Base-by-base conservation (phyloP, 2,797 vertebrate genomes). In the Argentina silus region DNA sequence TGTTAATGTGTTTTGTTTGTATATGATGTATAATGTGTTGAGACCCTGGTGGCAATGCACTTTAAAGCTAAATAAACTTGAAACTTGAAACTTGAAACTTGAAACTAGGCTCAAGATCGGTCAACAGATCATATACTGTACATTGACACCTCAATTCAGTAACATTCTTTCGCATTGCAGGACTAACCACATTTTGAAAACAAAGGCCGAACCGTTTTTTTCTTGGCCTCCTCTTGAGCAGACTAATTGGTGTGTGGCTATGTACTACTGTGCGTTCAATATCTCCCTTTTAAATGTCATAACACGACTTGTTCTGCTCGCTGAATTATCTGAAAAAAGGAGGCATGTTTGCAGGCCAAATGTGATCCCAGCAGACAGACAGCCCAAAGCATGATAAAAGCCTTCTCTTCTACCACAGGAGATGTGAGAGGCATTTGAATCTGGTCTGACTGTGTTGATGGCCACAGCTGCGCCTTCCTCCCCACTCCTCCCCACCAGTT, bases 391-490 rank as follows among this genome's bases (percentile, higher is more conserved):
- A 43, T 19, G 51, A 21, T 65, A 43, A 66, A 74, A 47, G 21
- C 11, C 36, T 59, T 14, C 1, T 14, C 43, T 15, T 72, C 11
- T 36, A 36, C 23, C 70, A 17, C 23, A 23, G 61, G 59, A 64
- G n/a, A 43, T 43, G 47, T 55, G 45, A 72, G 70, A 14, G 60
- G 23, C 43, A 43, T 76, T 62, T 45, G 21, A 48, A 56, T 72
- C 14, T 36, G 48, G n/a, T 70, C 44, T 71, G 51, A 42, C 19
- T 65, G 15, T 75, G 60, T 53, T 9, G 64, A 73, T 51, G 57
- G 48, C 42, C 65, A 50, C 72, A 60, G 72, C 64, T 67, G 55
- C 23, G 59, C 14, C 42, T 48, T 15, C 21, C 57, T 14, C 19
- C 8, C 23, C 57, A 27, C 12, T 14, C 11, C 23, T 27, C 27